Base-by-base conservation (phyloP, 2,797 vertebrate genomes). In the Crocidura indochinensis region DNA sequence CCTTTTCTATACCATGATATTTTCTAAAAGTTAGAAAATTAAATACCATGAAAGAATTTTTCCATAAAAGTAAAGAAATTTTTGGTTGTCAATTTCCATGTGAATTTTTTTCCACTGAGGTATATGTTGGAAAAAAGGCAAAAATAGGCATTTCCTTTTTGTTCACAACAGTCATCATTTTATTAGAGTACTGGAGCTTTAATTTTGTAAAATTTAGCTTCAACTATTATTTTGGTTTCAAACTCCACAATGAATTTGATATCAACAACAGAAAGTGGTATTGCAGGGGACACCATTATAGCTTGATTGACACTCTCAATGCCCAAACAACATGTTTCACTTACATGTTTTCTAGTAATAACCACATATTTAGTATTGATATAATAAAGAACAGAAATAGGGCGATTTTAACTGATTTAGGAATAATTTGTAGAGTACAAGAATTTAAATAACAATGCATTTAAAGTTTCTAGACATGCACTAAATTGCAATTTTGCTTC, bases 381-480 rank as follows among this genome's bases (percentile, higher is more conserved):
- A n/a, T n/a, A 67, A 71, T n/a, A 38, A 2, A 76, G 11, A 62
- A 17, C 6, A 67, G 64, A 51, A 24, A 68, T 31, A 69, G 14
- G 64, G 53, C 47, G 46, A 29, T 77, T n/a, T 15, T 68, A 86
- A 68, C 15, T 79, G 79, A 84, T 87, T 84, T 69, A 3, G 24
- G 27, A 20, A 4, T 78, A 84, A 64, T 49, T 84, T 76, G 72
- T 78, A 27, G 44, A 74, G 65, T 75, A 80, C 7, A 74, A 69
- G 12, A 10, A 78, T 69, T 80, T 88, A 91, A 92, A 86, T 49
- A 84, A 24, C 38, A 90, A 81, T 20, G 8, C 22, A 69, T 67
- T 68, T 89, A 85, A 83, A 87, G 87, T 88, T 69, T 65, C 60
- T 90, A 80, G 44, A 78, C 67, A 24, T 67, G 22, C 31, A 27